A percentile compares a stretch with the other conserved stretches of the same genome.
Conservation (phyloP, 2,888 invertebrate genomes). For the Lapara coniferarum region DNA sequence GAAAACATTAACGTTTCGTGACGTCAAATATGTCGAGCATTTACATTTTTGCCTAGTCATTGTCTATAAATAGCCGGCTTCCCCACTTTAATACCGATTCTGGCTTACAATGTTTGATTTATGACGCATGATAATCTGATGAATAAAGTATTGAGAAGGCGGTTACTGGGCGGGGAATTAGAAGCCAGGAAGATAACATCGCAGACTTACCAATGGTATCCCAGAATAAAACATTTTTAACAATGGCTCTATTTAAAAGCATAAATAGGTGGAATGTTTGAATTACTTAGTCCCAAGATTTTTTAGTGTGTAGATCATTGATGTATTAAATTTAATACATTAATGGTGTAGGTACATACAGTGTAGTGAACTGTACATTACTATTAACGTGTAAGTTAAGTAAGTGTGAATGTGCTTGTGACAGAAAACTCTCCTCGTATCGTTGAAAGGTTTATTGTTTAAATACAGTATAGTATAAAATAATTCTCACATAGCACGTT, state of each 20-base stretch:
- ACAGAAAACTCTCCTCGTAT: too few species aligned
- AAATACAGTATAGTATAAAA: too few species aligned
- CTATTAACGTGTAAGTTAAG: too few species aligned
- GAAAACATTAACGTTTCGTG: conserved; percentile 33
- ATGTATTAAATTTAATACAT: too few species aligned
- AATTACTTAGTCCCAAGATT: too few species aligned
- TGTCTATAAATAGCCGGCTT: conserved; percentile 66
- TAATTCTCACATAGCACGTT: too few species aligned
- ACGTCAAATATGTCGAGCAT: conserved; percentile 44
- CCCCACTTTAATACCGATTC: conserved; percentile 55
- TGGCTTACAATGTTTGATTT: conserved; percentile 67
- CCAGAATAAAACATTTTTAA: neutral
- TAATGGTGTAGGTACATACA: too few species aligned
- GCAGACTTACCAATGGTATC: neutral
- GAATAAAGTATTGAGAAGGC: conserved; percentile 48
- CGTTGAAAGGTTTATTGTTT: too few species aligned
- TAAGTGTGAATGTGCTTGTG: too few species aligned
- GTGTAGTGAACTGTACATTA: too few species aligned
- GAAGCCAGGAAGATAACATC: conserved; percentile 15
- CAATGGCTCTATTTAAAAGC: neutral
- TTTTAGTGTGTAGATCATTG: too few species aligned
- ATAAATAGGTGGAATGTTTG: too few species aligned
- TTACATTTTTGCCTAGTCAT: conserved; percentile 61
- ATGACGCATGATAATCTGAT: conserved; percentile 61
- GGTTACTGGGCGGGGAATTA: conserved; percentile 19